phyloP scores from a whole-genome alignment of 2,888 invertebrate species.

The Pammene aurita region DNA sequence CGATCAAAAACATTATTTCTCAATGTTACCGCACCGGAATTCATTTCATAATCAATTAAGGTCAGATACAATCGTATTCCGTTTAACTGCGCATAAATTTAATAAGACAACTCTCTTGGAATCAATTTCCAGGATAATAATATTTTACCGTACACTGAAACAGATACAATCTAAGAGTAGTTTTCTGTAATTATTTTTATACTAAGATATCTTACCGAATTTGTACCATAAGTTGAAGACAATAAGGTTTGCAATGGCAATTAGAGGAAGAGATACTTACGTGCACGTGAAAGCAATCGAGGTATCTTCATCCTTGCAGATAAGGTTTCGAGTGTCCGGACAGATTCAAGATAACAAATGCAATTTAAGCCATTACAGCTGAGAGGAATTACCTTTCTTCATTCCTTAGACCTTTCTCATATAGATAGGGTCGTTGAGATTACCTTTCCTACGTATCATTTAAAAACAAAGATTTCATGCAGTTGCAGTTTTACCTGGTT shows the following conservation, averaged over 20 bases:
- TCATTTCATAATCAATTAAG: too few species aligned
- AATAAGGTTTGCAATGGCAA: background rate
- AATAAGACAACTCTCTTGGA: too few species aligned
- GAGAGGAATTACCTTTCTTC: conserved; percentile 46
- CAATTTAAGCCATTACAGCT: conserved; percentile 65
- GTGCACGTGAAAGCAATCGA: background rate
- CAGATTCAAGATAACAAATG: conserved; percentile 68
- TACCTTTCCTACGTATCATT: conserved; percentile 9
- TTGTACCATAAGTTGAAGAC: background rate
- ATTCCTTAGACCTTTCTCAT: conserved; percentile 14
- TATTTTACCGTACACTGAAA: too few species aligned
- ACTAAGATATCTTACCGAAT: too few species aligned
- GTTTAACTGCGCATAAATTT: too few species aligned
- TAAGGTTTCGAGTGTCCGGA: conserved; percentile 54
- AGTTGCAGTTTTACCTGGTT: background rate
- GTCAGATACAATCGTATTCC: too few species aligned
- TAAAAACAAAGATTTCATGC: background rate
- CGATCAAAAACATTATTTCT: too few species aligned
- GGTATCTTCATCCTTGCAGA: conserved; percentile 50
- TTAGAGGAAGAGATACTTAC: background rate
- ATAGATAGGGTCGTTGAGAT: conserved; percentile 29
- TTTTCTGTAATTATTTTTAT: too few species aligned
- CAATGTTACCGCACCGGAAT: too few species aligned
- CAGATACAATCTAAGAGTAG: too few species aligned
- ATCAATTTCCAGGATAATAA: too few species aligned